Evolutionary conservation across 92 coral and sea anemone species (phyloP).

Genomic region (Porites evermanni): DNA sequence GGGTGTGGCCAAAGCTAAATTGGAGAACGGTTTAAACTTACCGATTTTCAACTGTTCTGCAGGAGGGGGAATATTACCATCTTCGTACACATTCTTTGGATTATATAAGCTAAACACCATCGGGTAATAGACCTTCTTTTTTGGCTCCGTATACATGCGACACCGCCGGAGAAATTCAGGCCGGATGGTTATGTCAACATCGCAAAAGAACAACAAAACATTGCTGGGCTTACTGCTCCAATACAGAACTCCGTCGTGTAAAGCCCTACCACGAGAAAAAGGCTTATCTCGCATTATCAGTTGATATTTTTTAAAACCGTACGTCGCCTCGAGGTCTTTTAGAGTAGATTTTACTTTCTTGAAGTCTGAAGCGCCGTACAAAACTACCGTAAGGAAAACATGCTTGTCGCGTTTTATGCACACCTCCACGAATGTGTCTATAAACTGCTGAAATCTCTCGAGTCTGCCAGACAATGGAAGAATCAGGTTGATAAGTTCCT

Average conservation of each 20-base stretch:
- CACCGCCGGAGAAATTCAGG: slow-evolving; percentile 85
- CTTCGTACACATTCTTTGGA: slow-evolving; percentile 84
- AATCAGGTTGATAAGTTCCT: slow-evolving; percentile 76
- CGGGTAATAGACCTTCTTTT: slow-evolving; percentile 84
- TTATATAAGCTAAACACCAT: slow-evolving; percentile 92
- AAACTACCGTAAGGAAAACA: slow-evolving; percentile 86
- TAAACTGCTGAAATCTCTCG: slow-evolving; percentile 84
- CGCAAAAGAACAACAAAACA: slow-evolving; percentile 92
- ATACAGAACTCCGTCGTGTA: slow-evolving; percentile 90
- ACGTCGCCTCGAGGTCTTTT: slow-evolving; percentile 65
- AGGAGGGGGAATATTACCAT: slow-evolving; percentile 66
- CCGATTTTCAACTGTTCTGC: slow-evolving; percentile 74
- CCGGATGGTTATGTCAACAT: slow-evolving; percentile 86
- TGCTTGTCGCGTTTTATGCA: slow-evolving; percentile 80
- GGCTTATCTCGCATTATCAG: slow-evolving; percentile 78
- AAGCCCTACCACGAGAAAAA: slow-evolving; percentile 88
- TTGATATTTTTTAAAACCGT: slow-evolving; percentile 78
- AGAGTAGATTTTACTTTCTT: slow-evolving; percentile 69
- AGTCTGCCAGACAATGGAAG: slow-evolving; percentile 87
- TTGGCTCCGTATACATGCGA: slow-evolving; percentile 78
- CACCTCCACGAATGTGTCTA: slow-evolving; percentile 77
- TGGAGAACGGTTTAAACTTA: slow-evolving; percentile 16
- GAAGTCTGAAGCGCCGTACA: slow-evolving; percentile 85
- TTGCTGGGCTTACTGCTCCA: slow-evolving; percentile 75
- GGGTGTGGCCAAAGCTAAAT: background rate